These are phyloP conservation scores for Novumbra hubbsi DNA, from an alignment of 2,797 vertebrate genomes.

Conservation along the genomic window DNA sequence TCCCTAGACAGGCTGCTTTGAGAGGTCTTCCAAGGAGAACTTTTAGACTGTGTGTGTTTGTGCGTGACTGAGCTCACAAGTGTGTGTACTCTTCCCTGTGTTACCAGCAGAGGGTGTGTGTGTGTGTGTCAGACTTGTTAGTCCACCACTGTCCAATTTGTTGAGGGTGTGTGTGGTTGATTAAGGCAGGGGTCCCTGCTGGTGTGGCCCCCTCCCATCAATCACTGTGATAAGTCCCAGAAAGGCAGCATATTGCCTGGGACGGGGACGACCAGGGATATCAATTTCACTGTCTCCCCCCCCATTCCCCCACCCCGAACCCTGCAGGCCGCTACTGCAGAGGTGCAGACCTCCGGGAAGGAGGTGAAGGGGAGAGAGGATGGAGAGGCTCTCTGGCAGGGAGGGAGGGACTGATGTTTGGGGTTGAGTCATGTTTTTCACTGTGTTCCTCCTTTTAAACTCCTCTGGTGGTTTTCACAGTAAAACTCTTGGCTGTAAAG, in stretches of 20 bases:
- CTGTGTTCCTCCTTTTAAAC: constrained; percentile 27
- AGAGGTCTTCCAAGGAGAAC: constrained; percentile 9
- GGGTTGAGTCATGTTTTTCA: constrained; percentile 39
- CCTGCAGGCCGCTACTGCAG: constrained; percentile 38
- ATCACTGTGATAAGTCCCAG: constrained; percentile 92
- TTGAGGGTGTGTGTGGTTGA: constrained; percentile 80
- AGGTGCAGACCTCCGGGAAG: constrained; percentile 48
- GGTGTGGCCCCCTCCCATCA: constrained; percentile 83
- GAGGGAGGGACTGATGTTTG: constrained; percentile 24
- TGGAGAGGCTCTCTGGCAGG: constrained; percentile 40
- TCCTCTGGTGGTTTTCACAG: constrained; percentile 21
- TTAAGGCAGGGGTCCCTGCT: constrained; percentile 83
- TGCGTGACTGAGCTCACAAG: not conserved
- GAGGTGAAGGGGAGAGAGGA: constrained; percentile 58
- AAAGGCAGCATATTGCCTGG: constrained; percentile 93
- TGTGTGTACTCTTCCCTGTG: not conserved
- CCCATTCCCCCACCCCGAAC: constrained; percentile 49
- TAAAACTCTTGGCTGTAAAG: constrained; percentile 10
- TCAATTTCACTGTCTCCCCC: constrained; percentile 83
- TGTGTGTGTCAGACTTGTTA: constrained; percentile 66
- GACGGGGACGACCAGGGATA: constrained; percentile 83
- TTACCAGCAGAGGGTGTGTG: not conserved
- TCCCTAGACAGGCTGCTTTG: not conserved
- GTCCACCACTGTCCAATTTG: constrained; percentile 77
- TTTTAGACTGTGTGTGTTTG: constrained; percentile 1